Conservation (phyloP, 2,888 invertebrate species). For the Euproctis similis region DNA sequence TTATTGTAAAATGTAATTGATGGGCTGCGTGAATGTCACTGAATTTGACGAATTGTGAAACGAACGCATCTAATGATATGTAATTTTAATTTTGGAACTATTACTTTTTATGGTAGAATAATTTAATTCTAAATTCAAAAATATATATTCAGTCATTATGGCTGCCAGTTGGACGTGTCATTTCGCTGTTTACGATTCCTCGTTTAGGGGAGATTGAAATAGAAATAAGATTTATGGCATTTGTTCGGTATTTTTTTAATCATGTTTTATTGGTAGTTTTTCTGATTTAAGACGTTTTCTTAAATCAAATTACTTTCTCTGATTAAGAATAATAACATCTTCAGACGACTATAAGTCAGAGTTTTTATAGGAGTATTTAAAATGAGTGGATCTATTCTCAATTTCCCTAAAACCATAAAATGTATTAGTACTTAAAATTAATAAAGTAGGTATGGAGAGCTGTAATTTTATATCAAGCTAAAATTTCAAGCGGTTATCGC, state of each 20-base stretch:
- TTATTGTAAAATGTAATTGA: slow-evolving; percentile 11
- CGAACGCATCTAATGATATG: slow-evolving; percentile 5
- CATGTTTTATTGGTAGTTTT: not conserved
- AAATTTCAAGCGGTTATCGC: no score
- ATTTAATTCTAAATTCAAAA: slow-evolving; percentile 8
- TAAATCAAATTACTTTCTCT: no score
- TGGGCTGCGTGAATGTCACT: slow-evolving; percentile 18
- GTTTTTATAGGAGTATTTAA: no score
- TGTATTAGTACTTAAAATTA: no score
- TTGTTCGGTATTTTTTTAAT: slow-evolving; percentile 3
- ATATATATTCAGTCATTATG: slow-evolving; percentile 9
- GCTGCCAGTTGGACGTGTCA: slow-evolving; percentile 4
- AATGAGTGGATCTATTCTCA: no score
- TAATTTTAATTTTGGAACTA: slow-evolving; percentile 22
- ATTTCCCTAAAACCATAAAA: no score
- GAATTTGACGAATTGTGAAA: slow-evolving; percentile 25
- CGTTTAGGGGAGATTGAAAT: slow-evolving; percentile 6
- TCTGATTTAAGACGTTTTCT: no score
- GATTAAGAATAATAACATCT: no score
- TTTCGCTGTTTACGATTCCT: slow-evolving; percentile 6
- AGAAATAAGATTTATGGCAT: slow-evolving; percentile 4
- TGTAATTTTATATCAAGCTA: no score
- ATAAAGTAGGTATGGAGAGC: no score
- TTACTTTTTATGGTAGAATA: slow-evolving; percentile 13
- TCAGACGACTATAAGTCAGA: no score